phyloP scores from a whole-genome alignment of 2,113 vertebrate species.

The Nestor notabilis region DNA sequence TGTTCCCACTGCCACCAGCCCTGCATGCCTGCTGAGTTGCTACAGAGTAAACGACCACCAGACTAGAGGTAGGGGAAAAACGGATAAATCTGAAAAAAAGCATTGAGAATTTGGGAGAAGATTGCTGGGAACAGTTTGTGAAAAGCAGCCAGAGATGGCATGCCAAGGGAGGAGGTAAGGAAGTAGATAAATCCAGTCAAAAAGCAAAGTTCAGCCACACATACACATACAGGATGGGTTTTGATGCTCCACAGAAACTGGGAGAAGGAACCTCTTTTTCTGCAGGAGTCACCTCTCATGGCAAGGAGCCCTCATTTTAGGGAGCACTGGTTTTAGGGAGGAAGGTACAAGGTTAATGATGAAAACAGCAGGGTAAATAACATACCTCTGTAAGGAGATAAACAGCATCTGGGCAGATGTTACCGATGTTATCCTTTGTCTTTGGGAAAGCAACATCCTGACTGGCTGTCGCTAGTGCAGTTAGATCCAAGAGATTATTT shows the following conservation, averaged over 20 bases:
- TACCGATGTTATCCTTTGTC: not conserved
- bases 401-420: not conserved
- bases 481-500: not conserved
- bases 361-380: not conserved
- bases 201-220: not conserved
- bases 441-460: not conserved
- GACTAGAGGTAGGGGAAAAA: not conserved
- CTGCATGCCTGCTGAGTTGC: rapidly evolving
- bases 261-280: not conserved
- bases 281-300: not conserved
- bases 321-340: not conserved
- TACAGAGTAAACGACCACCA: not conserved
- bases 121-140: not conserved
- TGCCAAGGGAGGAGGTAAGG: not conserved
- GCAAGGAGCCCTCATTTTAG: not conserved
- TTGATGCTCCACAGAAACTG: not conserved
- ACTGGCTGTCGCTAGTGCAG: not conserved
- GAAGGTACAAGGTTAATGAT: not conserved
- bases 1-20: not conserved
- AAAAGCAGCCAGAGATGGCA: not conserved
- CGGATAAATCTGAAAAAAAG: not conserved
- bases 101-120: not conserved
- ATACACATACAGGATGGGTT: not conserved
- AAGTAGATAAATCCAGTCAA: not conserved
- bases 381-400: not conserved